Evolutionary conservation across 2,797 vertebrate genomes (phyloP), one percentile per base, ranked within the genome.

Genomic region (Lindbergichthys nudifrons): DNA sequence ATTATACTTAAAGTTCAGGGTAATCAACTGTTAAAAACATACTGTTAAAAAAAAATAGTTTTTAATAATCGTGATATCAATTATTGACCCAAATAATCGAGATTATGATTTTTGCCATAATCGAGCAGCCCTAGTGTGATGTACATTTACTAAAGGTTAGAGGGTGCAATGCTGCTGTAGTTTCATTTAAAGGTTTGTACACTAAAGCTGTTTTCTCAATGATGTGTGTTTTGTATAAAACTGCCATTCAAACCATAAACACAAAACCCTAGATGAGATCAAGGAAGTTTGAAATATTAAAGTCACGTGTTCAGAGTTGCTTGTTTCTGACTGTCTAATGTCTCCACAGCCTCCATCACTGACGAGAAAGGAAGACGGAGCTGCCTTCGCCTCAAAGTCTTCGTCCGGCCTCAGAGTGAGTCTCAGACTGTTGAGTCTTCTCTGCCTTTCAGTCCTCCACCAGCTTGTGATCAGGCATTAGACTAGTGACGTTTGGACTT

Each of bases 371-470:
- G 97, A 88, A 96, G 95, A 80, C 93, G 95, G 79, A 96, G 95
- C 93, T 99, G 98, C 92, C 94, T 99, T 78, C 96, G 96, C 90
- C 97, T 99, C 88, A 98, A 96, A 93, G 96, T 99, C 88, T 98
- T 97, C 88, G 98, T 99, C 92, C 95, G 97, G 89, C 97, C 97
- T 82, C 94, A 97, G 89, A 97, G 98, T 99, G 96, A 97, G 97
- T 97, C 39, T 0, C 47, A 3, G n/a, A 26, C 62, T 74, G 59
- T 85, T 80, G 58, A 56, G 71, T 80, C 69, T 85, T 1, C 69
- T 39, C 43, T 58, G 51, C 14, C 19, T 21, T 69, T 51, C 63
- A 21, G 32, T n/a, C 56, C 30, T 50, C 23, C 13, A 10, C 9
- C 59, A 46, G 61, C 46, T 32, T 54, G 66, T 50, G 72, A 50